Evolutionary conservation across 2,888 invertebrate species (phyloP).

Genomic region (Ectemnius cavifrons): DNA sequence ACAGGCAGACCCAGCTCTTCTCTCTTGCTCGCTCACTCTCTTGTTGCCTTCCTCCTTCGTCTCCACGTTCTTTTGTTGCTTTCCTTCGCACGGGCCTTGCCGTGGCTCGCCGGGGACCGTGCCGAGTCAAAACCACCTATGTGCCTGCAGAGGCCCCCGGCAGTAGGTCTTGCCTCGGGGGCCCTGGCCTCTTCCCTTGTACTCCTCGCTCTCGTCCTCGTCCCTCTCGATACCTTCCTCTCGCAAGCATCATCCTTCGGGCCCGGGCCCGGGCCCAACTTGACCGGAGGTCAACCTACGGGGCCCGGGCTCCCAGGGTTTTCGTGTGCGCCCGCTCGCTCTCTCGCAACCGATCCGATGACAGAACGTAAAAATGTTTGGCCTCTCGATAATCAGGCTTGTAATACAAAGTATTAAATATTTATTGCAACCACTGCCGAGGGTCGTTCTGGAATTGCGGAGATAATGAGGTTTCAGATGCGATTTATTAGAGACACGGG

Average conservation of each 20-base stretch:
- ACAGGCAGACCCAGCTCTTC: conserved; percentile 58
- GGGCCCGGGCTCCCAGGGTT: conserved; percentile 43
- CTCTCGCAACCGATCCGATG: conserved; percentile 29
- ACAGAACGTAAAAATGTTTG: conserved; percentile 41
- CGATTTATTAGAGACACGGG: no score
- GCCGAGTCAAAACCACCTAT: conserved; percentile 65
- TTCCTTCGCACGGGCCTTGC: conserved; percentile 58
- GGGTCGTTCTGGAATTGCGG: no score
- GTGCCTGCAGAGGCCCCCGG: conserved; percentile 54
- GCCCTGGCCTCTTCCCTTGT: conserved; percentile 49
- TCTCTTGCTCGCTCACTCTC: conserved; percentile 25
- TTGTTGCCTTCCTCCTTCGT: conserved; percentile 39
- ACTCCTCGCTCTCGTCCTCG: conserved; percentile 18
- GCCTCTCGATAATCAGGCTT: not conserved
- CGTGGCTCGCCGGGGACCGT: conserved; percentile 46
- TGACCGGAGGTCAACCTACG: conserved; percentile 58
- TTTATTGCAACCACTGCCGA: no score
- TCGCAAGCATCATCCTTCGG: conserved; percentile 35
- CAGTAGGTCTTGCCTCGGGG: conserved; percentile 63
- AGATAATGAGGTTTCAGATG: no score
- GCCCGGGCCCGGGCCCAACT: conserved; percentile 35
- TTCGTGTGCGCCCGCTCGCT: conserved; percentile 8
- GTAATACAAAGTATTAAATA: no score
- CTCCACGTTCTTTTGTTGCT: conserved; percentile 59
- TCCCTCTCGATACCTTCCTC: conserved; percentile 9